These are phyloP conservation scores for Drosophila borborema DNA, from an alignment of 2,888 invertebrate species.

Conservation along the genomic window DNA sequence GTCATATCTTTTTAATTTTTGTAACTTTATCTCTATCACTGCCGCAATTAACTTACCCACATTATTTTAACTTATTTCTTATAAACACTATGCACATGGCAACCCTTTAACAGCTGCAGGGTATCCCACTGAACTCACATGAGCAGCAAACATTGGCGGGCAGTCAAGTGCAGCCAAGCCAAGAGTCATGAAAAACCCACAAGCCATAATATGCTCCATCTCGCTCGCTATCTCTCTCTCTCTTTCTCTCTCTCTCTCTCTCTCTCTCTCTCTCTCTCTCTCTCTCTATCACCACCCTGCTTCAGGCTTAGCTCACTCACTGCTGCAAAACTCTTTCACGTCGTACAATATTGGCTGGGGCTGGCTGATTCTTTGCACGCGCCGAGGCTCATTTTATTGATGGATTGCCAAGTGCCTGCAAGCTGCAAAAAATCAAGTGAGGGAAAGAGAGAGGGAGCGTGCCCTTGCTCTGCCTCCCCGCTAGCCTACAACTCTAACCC, in stretches of 20 bases:
- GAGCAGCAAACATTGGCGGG: conserved; percentile 32
- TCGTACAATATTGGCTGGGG: conserved; percentile 42
- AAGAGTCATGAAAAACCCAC: conserved; percentile 65
- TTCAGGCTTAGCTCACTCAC: no score
- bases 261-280: background rate
- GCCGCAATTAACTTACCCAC: no score
- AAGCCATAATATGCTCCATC: conserved; percentile 42
- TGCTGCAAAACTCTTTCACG: background rate
- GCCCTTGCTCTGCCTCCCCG: conserved; percentile 17
- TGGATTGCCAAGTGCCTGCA: conserved; percentile 61
- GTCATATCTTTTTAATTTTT: no score
- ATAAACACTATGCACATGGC: no score
- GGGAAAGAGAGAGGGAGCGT: conserved; percentile 4
- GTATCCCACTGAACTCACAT: conserved; percentile 22
- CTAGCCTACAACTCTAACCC: conserved; percentile 12
- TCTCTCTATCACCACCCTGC: no score
- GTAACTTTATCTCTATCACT: no score
- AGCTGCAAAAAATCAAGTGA: conserved; percentile 25
- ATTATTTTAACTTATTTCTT: no score
- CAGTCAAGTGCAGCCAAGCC: conserved; percentile 74
- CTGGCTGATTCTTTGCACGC: conserved; percentile 61
- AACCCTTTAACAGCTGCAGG: conserved; percentile 19
- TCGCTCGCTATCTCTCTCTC: background rate
- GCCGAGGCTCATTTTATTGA: conserved; percentile 70
- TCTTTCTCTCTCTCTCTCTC: background rate